These are phyloP conservation scores for Amphiprion clarkii DNA, from an alignment of 2,797 vertebrate genomes.

Conservation along the genomic window DNA sequence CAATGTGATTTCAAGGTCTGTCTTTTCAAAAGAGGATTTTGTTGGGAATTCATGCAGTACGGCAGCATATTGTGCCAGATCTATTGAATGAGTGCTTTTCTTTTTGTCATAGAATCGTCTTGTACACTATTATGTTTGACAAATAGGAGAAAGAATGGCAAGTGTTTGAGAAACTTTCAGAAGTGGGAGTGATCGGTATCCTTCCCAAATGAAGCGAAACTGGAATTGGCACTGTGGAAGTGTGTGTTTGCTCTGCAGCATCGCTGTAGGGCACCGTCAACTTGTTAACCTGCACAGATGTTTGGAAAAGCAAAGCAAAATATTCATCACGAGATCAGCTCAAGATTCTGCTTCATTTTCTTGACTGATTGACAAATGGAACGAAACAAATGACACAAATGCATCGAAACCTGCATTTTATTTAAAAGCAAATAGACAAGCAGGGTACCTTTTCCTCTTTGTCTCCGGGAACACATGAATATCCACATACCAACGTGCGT, in stretches of 20 bases:
- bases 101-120: slow-evolving; percentile 30
- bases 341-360: slow-evolving; percentile 50
- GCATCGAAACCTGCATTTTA: slow-evolving; percentile 43
- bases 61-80: slow-evolving; percentile 7
- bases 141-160: slow-evolving; percentile 58
- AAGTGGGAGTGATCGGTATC: slow-evolving; percentile 41
- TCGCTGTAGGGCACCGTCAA: slow-evolving; percentile 43
- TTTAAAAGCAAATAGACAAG: slow-evolving; percentile 62
- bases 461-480: slow-evolving; percentile 18
- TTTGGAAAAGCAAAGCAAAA: slow-evolving; percentile 71
- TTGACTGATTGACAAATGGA: slow-evolving; percentile 58
- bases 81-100: slow-evolving; percentile 22
- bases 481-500: slow-evolving; percentile 5
- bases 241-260: slow-evolving; percentile 48
- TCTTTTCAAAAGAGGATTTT: slow-evolving; percentile 23
- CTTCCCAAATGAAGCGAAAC: slow-evolving; percentile 35
- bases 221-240: slow-evolving; percentile 34
- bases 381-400: slow-evolving; percentile 2
- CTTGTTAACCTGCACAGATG: slow-evolving; percentile 67
- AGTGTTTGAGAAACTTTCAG: slow-evolving; percentile 57
- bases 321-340: slow-evolving; percentile 67
- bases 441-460: slow-evolving; percentile 27
- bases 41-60: slow-evolving; percentile 9
- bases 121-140: slow-evolving; percentile 46
- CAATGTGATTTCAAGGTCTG: slow-evolving; percentile 25